Percentiles rank a stretch among this genome's conserved stretches.
phyloP scores from a whole-genome alignment of 2,888 invertebrate genomes.

The Pterobdella sp. region DNA sequence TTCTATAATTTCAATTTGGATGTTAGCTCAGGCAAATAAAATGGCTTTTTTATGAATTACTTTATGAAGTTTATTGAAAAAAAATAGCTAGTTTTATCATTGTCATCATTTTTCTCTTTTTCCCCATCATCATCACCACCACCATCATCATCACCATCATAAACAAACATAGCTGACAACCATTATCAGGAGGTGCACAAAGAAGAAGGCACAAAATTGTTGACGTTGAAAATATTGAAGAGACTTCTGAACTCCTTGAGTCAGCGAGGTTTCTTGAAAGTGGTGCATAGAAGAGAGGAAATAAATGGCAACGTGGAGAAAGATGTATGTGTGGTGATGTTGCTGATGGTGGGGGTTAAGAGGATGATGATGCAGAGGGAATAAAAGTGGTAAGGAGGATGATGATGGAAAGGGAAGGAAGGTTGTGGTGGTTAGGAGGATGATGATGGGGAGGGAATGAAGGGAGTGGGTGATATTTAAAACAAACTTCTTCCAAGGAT shows the following conservation, averaged over 20 bases:
- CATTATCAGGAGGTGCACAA: neutral
- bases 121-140: too few species aligned
- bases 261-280: neutral
- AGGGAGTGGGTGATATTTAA: neutral
- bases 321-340: neutral
- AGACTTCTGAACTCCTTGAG: neutral
- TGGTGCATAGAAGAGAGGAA: neutral
- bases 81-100: too few species aligned
- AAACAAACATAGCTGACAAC: neutral
- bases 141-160: too few species aligned
- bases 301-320: neutral
- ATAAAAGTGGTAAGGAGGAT: neutral
- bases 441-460: neutral
- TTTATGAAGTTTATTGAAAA: too few species aligned
- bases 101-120: too few species aligned
- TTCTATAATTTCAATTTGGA: too few species aligned
- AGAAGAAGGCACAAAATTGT: conserved; percentile 9
- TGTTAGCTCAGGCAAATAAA: too few species aligned
- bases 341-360: neutral
- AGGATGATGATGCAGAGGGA: neutral
- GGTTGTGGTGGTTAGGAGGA: neutral
- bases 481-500: too few species aligned
- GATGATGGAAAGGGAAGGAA: neutral
- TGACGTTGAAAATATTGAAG: neutral
- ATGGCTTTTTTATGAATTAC: too few species aligned